Evolutionary conservation across 2,113 vertebrate genomes (phyloP).

Genomic region (zebrafish (Danio rerio)): GRCz12tu NC_133200.1:8734001-8734500

Average conservation of each 20-base stretch:
- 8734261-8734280: background rate
- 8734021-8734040: too few relatives aligned
- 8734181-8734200: background rate
- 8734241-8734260: background rate
- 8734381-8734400: background rate
- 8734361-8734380: background rate
- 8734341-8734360: background rate
- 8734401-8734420: background rate
- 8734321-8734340: constrained; percentile 6
- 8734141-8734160: too few relatives aligned
- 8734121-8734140: too few relatives aligned
- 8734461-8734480: background rate
- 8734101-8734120: too few relatives aligned
- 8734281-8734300: background rate
- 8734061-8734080: too few relatives aligned
- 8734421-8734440: background rate
- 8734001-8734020: too few relatives aligned
- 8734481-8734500: background rate
- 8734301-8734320: constrained; percentile 3
- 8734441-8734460: background rate
- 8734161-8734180: too few relatives aligned
- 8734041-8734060: too few relatives aligned
- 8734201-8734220: background rate
- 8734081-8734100: too few relatives aligned
- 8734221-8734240: background rate